Evolutionary conservation across 2,113 vertebrate genomes (phyloP), one percentile per base, ranked within the genome.

Genomic region (Rhinolophus ferrumequinum): DNA sequence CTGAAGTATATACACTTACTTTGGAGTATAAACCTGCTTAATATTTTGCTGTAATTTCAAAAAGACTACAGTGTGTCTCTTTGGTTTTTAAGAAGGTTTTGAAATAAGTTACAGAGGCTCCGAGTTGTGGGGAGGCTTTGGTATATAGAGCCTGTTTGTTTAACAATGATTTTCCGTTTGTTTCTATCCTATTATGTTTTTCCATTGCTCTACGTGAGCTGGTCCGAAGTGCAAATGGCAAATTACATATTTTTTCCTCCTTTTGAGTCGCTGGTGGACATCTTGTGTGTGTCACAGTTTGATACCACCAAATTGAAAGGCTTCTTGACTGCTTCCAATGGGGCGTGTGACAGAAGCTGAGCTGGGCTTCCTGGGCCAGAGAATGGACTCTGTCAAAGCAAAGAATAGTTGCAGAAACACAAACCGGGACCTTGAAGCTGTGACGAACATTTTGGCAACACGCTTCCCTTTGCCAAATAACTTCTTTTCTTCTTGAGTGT

Each of bases 401-500:
- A 75, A 98, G 94, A 97, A 94, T 88, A 83, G 95, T 94, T 91
- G 88, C 73, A 72, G 95, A 94, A 87, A 91, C 93, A 75, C 79
- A 89, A 82, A 96, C 92, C 4, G 60, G 90, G 94, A 87, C 95
- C 90, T 92, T 72, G 80, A 95, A 80, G 81, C 97, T 95, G 95
- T 97, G 97, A 94, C 95, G 96, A 97, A 96, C 97, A 28, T 93
- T 97, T 96, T 98, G 97, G 95, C 94, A 91, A 79, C 93, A 83
- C 56, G 82, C 82, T 86, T 97, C 88, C n/a, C 35, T 88, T 85
- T 95, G 90, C 97, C 97, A 91, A 96, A 62, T 93, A 94, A 93
- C 94, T 97, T 96, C 93, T 97, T 98, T 98, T 97, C 95, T 96
- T 93, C 82, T 79, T 33, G 81, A 88, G 73, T 76, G 88, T 93